Evolutionary conservation across 2,888 invertebrate genomes (phyloP).

Genomic region (Epicampocera succincta): DNA sequence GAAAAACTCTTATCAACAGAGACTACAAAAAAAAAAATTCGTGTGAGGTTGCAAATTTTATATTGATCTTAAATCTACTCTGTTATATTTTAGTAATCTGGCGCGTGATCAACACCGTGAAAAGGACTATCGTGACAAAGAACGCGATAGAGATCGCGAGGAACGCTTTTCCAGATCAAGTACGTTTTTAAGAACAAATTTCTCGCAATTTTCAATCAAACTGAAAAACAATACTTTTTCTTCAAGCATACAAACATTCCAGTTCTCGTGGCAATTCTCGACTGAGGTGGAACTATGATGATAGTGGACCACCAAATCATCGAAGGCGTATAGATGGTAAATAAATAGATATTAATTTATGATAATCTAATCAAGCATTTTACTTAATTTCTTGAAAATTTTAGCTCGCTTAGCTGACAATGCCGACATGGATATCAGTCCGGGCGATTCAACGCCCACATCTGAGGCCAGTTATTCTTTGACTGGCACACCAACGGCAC

Average conservation of each 20-base stretch:
- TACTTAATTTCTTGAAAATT: background rate
- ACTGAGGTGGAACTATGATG: conserved; percentile 82
- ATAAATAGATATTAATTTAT: background rate
- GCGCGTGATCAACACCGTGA: conserved; percentile 82
- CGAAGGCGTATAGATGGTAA: conserved; percentile 81
- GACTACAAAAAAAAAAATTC: no score
- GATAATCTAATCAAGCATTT: background rate
- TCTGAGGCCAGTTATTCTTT: conserved; percentile 88
- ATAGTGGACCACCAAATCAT: conserved; percentile 79
- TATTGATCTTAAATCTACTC: background rate
- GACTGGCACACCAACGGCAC: conserved; percentile 81
- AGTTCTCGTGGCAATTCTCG: conserved; percentile 84
- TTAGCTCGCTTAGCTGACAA: conserved; percentile 82
- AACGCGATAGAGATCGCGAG: conserved; percentile 82
- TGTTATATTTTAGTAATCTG: conserved; percentile 75
- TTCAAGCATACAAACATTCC: conserved; percentile 88
- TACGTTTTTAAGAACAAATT: conserved; percentile 70
- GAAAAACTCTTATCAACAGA: no score
- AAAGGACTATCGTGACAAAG: conserved; percentile 82
- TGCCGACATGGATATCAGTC: conserved; percentile 97
- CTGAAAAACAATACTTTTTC: background rate
- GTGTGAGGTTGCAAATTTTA: no score
- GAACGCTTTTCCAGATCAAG: conserved; percentile 82
- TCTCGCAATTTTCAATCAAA: background rate
- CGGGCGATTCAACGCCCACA: conserved; percentile 93